phyloP scores from a whole-genome alignment of 2,888 invertebrate species.

The Stenodema calcarata region DNA sequence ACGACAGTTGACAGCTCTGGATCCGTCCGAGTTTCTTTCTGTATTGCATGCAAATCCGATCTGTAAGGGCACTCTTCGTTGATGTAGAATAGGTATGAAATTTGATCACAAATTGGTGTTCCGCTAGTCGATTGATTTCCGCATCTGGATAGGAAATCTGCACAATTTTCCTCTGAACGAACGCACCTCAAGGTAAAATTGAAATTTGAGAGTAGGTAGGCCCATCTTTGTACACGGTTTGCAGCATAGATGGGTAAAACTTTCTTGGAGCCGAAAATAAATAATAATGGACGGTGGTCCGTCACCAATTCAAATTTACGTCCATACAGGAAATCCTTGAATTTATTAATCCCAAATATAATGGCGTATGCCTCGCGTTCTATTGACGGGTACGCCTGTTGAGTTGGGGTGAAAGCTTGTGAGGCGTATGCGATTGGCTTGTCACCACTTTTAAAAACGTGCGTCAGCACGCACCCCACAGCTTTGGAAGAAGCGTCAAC shows the following conservation, averaged over 20 bases:
- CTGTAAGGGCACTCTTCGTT: slow-evolving; percentile 56
- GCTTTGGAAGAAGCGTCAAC: slow-evolving; percentile 41
- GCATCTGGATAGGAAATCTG: slow-evolving; percentile 30
- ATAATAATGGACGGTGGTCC: slow-evolving; percentile 19
- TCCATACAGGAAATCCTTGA: slow-evolving; percentile 20
- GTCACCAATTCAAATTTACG: slow-evolving; percentile 2
- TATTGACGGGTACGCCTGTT: not conserved
- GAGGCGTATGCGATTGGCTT: slow-evolving; percentile 25
- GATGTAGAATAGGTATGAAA: too few species aligned
- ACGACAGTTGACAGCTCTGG: not conserved
- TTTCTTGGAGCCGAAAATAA: slow-evolving; percentile 39
- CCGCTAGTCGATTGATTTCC: too few species aligned
- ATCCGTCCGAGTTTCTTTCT: slow-evolving; percentile 1
- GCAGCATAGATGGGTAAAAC: slow-evolving; percentile 44
- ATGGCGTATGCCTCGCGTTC: slow-evolving; percentile 35
- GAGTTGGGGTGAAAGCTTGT: not conserved
- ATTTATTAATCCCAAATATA: slow-evolving; percentile 38
- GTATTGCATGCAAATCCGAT: slow-evolving; percentile 60
- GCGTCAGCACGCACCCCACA: slow-evolving; percentile 3
- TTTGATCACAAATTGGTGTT: too few species aligned
- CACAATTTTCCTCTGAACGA: slow-evolving; percentile 22
- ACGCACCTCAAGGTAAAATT: slow-evolving; percentile 35
- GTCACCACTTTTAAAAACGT: not conserved
- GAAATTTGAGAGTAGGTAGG: slow-evolving; percentile 7
- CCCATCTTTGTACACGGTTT: slow-evolving; percentile 45